Percentiles rank a stretch among this genome's conserved stretches.
These are phyloP conservation scores for Lanius ludovicianus DNA, from an alignment of 2,113 vertebrate genomes.

Conservation along the genomic window DNA sequence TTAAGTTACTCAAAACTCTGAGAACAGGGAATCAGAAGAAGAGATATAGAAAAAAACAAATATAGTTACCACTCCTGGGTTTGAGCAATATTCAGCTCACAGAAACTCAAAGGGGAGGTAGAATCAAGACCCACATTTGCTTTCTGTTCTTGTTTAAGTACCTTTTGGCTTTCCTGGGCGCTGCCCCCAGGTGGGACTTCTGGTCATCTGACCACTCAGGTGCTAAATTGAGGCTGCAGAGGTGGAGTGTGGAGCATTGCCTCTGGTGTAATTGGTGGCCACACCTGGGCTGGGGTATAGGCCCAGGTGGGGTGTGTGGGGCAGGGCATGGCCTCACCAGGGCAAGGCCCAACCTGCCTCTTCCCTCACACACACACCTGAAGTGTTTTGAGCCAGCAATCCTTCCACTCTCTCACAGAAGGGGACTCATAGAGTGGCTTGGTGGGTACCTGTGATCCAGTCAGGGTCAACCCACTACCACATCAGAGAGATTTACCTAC, in stretches of 20 bases:
- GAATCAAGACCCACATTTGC: fast-evolving
- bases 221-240: not conserved
- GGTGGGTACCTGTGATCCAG: not conserved
- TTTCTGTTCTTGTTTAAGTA: not conserved
- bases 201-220: not conserved
- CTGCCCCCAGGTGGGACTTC: not conserved
- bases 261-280: not conserved
- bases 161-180: not conserved
- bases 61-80: no score
- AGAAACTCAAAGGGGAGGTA: not conserved
- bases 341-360: not conserved
- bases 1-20: not conserved
- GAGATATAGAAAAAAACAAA: not conserved
- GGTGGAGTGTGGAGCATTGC: not conserved
- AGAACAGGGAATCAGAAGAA: not conserved
- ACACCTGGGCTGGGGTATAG: not conserved
- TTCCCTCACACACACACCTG: not conserved
- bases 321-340: not conserved
- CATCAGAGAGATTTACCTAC: not conserved
- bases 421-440: fast-evolving
- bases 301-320: not conserved
- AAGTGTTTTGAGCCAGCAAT: not conserved
- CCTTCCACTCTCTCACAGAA: not conserved
- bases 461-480: not conserved
- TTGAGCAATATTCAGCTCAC: not conserved